Conservation (phyloP, 2,797 vertebrate genomes). For the Pagetopsis macropterus region DNA sequence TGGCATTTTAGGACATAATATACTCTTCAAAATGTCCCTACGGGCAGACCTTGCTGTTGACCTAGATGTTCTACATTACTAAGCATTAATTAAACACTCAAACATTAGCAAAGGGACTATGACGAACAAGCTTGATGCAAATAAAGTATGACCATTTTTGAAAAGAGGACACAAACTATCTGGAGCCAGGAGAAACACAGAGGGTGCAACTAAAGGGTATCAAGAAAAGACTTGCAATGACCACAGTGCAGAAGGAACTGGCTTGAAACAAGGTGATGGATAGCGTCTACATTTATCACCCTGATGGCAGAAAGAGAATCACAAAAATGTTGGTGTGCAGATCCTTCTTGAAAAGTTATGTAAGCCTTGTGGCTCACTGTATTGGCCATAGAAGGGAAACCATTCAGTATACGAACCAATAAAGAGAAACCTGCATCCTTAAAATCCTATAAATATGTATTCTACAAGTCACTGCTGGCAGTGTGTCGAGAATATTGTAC, state of each 20-base stretch:
- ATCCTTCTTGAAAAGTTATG: conserved; percentile 2
- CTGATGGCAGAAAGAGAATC: background rate
- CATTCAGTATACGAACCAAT: background rate
- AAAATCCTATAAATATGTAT: conserved; percentile 49
- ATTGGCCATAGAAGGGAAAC: conserved; percentile 43
- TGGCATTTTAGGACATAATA: background rate
- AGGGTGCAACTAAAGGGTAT: background rate
- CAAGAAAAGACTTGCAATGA: background rate
- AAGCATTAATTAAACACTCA: background rate
- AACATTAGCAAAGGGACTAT: background rate
- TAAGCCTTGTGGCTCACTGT: background rate
- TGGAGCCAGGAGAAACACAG: background rate
- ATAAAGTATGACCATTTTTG: background rate
- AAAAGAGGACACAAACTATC: background rate
- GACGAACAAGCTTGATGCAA: background rate
- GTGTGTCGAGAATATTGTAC: background rate
- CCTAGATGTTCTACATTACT: background rate
- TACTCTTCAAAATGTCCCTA: background rate
- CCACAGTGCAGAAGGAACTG: background rate
- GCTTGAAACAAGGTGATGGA: background rate
- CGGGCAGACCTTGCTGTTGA: background rate
- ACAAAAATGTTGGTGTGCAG: background rate
- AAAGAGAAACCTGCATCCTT: conserved; percentile 7
- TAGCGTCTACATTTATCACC: background rate
- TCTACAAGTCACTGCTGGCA: background rate